These are phyloP conservation scores for Cinara cedri DNA, from an alignment of 2,888 invertebrate genomes.

Conservation along the genomic window DNA sequence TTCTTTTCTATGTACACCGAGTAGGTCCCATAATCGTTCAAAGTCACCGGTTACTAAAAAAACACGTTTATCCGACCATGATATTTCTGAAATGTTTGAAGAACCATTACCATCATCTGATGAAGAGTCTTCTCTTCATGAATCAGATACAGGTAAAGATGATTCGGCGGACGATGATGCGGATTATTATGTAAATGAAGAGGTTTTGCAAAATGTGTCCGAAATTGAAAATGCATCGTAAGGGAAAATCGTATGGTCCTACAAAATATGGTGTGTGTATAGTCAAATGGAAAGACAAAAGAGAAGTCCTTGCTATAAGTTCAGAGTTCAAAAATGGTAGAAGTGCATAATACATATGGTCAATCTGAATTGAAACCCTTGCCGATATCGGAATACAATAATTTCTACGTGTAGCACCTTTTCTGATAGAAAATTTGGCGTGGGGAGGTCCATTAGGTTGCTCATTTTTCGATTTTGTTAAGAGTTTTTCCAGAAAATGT, in stretches of 20 bases:
- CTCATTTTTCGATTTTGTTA: too few species aligned
- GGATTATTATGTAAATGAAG: neutral
- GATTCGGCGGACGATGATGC: neutral
- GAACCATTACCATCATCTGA: slow-evolving; percentile 1
- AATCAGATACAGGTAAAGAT: neutral
- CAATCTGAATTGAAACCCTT: slow-evolving; percentile 36
- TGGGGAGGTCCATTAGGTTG: too few species aligned
- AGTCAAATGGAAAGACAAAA: slow-evolving; percentile 56
- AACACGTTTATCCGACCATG: neutral
- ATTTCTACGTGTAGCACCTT: slow-evolving; percentile 57
- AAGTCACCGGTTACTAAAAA: slow-evolving; percentile 1
- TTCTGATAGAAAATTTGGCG: too few species aligned
- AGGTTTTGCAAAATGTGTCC: too few species aligned
- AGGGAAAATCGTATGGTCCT: too few species aligned
- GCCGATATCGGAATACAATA: slow-evolving; percentile 6
- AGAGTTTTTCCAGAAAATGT: too few species aligned
- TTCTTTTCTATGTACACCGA: too few species aligned
- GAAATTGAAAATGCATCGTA: too few species aligned
- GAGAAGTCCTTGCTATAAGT: slow-evolving; percentile 50
- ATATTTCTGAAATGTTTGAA: neutral
- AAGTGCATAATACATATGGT: slow-evolving; percentile 41
- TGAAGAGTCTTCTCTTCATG: neutral
- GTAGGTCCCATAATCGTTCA: neutral
- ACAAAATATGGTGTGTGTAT: slow-evolving; percentile 16
- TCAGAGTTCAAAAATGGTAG: slow-evolving; percentile 40